Conservation (phyloP, 2,113 vertebrate species). For the Coracopsis vasa region DNA sequence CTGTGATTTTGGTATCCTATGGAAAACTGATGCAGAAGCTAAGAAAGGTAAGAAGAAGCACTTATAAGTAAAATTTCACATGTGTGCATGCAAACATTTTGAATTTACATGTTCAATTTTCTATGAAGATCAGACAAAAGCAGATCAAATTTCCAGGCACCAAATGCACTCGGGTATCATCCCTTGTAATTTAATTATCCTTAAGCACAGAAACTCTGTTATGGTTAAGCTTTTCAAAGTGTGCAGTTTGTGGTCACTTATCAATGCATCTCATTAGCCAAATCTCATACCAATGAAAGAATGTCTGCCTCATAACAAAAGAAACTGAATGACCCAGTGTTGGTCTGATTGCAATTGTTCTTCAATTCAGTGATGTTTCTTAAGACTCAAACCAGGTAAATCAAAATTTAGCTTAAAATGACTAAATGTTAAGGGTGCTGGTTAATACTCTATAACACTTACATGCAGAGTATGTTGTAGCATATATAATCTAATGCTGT, state of each 20-base stretch:
- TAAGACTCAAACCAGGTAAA: not conserved
- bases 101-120: not conserved
- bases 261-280: not conserved
- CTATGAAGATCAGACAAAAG: not conserved
- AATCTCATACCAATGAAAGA: not conserved
- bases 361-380: not conserved
- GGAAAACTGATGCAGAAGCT: constrained; percentile 85
- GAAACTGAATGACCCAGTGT: not conserved
- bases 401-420: not conserved
- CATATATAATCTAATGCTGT: not conserved
- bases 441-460: not conserved
- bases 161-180: not conserved
- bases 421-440: not conserved
- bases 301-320: not conserved
- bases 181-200: not conserved
- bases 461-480: not conserved
- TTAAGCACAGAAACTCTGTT: not conserved
- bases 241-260: not conserved
- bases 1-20: constrained; percentile 86
- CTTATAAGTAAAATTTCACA: not conserved
- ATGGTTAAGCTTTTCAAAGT: not conserved
- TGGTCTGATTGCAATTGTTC: not conserved
- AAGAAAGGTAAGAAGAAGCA: constrained; percentile 78
- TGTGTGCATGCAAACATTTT: not conserved
- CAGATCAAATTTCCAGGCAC: not conserved